Conservation (phyloP, 1,140 invertebrate genomes). For the Pseudomyrmex dendroicus region DNA sequence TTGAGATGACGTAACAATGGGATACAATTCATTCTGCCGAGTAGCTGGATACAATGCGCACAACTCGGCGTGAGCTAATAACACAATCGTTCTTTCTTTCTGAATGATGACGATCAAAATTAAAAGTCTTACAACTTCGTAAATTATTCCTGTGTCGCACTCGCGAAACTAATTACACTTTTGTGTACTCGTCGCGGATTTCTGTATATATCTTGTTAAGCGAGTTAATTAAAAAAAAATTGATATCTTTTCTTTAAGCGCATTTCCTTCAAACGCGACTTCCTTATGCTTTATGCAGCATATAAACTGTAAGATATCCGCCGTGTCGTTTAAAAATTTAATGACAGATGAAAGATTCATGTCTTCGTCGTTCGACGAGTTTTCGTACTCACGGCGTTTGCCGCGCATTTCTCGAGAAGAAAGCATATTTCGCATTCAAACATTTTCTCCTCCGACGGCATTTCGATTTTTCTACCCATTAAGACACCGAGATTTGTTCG, state of each 20-base stretch:
- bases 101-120: slow-evolving; percentile 16
- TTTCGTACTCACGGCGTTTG: slow-evolving; percentile 25
- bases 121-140: slow-evolving; percentile 3
- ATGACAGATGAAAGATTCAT: slow-evolving; percentile 56
- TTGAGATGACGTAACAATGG: slow-evolving; percentile 60
- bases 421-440: slow-evolving; percentile 43
- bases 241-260: slow-evolving; percentile 38
- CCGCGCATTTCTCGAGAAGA: slow-evolving; percentile 14
- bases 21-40: slow-evolving; percentile 50
- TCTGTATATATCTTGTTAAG: slow-evolving; percentile 40
- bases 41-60: slow-evolving; percentile 36
- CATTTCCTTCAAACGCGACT: not conserved
- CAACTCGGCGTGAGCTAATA: slow-evolving; percentile 45
- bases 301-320: slow-evolving; percentile 41
- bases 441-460: slow-evolving; percentile 11
- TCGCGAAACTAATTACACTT: not conserved
- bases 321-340: slow-evolving; percentile 52
- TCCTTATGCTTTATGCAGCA: slow-evolving; percentile 1
- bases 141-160: slow-evolving; percentile 22
- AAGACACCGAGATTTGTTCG: no score
- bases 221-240: slow-evolving; percentile 37
- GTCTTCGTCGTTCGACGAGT: slow-evolving; percentile 47
- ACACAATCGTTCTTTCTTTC: slow-evolving; percentile 18
- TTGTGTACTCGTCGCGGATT: slow-evolving; percentile 8
- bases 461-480: slow-evolving; percentile 12